Evolutionary conservation across 1,140 invertebrate genomes (phyloP).

Genomic region (Neelides sp.): DNA sequence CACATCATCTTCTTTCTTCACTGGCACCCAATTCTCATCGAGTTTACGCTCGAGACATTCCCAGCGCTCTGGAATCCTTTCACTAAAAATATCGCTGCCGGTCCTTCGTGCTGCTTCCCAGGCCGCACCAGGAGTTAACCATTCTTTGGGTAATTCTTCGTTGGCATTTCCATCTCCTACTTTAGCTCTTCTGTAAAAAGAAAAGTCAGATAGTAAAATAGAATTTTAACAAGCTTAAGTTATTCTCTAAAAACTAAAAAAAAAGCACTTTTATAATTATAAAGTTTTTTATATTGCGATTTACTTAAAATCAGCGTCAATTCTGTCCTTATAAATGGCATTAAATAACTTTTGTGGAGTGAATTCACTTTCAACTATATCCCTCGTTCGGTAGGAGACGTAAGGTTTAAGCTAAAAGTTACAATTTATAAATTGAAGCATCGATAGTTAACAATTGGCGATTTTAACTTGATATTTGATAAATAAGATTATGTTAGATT

Average conservation of each 20-base stretch:
- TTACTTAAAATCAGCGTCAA: constrained; percentile 34
- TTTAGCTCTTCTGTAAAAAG: constrained; percentile 41
- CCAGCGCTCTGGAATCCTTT: constrained; percentile 23
- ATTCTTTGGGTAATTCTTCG: constrained; percentile 57
- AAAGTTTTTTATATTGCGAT: neutral
- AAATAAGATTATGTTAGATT: neutral
- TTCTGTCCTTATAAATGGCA: constrained; percentile 65
- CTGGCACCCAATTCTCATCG: neutral
- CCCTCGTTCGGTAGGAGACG: constrained; percentile 66
- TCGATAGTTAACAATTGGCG: neutral
- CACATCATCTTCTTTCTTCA: neutral
- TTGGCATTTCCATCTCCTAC: constrained; percentile 46
- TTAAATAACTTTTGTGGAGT: constrained; percentile 74
- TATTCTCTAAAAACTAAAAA: no score
- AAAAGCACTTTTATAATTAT: neutral
- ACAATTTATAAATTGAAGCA: constrained; percentile 8
- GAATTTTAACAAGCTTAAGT: neutral
- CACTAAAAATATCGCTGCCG: constrained; percentile 60
- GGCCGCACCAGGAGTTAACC: constrained; percentile 57
- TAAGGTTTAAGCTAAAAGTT: constrained; percentile 71
- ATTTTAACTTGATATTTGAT: neutral
- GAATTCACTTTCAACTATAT: constrained; percentile 63
- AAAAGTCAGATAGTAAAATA: neutral
- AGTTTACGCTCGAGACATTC: constrained; percentile 19
- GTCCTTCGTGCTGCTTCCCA: constrained; percentile 51